Evolutionary conservation across 1,140 invertebrate genomes (phyloP).

Genomic region (Gonatopus flavifemur): DNA sequence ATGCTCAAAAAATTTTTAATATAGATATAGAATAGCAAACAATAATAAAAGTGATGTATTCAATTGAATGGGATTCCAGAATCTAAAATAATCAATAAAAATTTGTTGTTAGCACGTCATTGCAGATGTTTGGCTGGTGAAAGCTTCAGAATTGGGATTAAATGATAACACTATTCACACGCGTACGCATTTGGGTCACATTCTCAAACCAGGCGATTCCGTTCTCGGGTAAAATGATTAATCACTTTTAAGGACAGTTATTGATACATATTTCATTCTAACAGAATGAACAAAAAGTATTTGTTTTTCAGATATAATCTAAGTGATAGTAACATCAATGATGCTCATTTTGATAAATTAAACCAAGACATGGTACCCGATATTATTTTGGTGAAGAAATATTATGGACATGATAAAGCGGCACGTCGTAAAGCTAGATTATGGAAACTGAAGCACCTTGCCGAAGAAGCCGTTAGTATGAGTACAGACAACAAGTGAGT

Average conservation of each 20-base stretch:
- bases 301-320: conserved; percentile 75
- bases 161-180: conserved; percentile 83
- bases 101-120: conserved; percentile 73
- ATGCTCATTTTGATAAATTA: conserved; percentile 83
- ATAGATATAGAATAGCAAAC: no score
- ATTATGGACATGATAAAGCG: conserved; percentile 72
- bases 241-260: no score
- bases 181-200: conserved; percentile 90
- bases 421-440: conserved; percentile 72
- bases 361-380: conserved; percentile 76
- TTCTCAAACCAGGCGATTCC: conserved; percentile 90
- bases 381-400: conserved; percentile 92
- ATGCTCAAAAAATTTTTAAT: no score
- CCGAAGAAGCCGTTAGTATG: conserved; percentile 68
- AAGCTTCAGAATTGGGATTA: conserved; percentile 83
- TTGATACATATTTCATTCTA: no score
- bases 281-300: no score
- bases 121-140: conserved; percentile 92
- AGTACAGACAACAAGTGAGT: conserved; percentile 73
- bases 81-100: conserved; percentile 1
- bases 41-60: no score
- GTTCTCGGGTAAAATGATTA: conserved; percentile 73
- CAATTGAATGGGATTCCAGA: no score
- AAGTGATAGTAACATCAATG: conserved; percentile 87
- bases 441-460: conserved; percentile 92